These are phyloP conservation scores for Heliconius melpomene DNA, from an alignment of 1,140 invertebrate species.

Conservation along the genomic window DNA sequence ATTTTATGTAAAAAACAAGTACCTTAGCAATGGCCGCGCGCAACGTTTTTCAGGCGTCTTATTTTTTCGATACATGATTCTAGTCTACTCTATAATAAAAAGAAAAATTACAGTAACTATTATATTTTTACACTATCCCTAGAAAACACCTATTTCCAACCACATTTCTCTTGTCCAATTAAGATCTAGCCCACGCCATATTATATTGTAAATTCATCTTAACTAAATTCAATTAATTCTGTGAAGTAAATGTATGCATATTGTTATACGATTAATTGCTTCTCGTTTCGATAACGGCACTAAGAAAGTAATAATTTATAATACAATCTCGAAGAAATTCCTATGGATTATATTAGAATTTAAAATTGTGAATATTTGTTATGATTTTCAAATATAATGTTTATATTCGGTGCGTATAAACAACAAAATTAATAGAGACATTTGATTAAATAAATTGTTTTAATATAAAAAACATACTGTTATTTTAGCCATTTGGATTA, in stretches of 20 bases:
- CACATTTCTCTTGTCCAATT: not conserved
- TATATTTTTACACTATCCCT: too few species aligned
- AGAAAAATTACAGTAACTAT: too few species aligned
- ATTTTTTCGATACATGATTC: too few species aligned
- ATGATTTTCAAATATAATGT: not conserved
- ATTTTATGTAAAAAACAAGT: too few species aligned
- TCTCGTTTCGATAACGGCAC: not conserved
- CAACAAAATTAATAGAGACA: not conserved
- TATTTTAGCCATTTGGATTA: constrained; percentile 15
- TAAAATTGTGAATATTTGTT: not conserved
- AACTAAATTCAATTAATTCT: constrained; percentile 8
- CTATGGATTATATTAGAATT: not conserved
- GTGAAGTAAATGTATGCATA: not conserved
- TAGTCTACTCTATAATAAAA: too few species aligned
- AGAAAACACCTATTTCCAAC: too few species aligned
- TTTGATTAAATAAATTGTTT: not conserved
- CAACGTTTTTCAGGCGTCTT: too few species aligned
- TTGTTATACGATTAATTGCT: not conserved
- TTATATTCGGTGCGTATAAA: not conserved
- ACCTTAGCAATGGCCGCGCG: too few species aligned
- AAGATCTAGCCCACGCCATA: not conserved
- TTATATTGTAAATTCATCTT: constrained; percentile 5
- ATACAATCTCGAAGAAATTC: constrained; percentile 9
- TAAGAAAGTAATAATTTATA: constrained; percentile 5
- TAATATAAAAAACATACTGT: not conserved